Base-by-base conservation (phyloP, 2,888 invertebrate genomes). In the Mechanitis messenoides region DNA sequence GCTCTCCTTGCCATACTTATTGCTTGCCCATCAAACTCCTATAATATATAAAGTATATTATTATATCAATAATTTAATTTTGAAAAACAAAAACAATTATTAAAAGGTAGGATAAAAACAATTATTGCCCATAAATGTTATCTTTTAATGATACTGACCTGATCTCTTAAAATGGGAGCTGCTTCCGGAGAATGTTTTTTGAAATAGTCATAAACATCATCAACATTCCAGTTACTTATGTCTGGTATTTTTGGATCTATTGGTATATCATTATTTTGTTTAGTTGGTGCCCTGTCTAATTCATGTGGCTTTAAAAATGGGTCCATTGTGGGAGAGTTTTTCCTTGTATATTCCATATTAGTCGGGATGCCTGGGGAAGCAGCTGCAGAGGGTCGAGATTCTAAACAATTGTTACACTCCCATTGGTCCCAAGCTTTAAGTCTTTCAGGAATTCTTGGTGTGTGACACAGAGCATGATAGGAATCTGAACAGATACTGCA, bases 1-100 rank as follows among this genome's bases (percentile, higher is more conserved):
- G 93, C 92, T 68, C 98, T 91, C 72, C 94, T 94, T 81, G 98
- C 93, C 73, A 98, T 91, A 64, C 97, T 89, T 60, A 98, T 83
- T 0, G 97, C 95, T 74, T 93, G 93, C 0, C 98, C 98, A 89
- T 98, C 98, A 67, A 98, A 97, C 79, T 97, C 96, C 95, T 96
- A 67, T 64, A 70, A 56, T 42, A 56, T 33, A 55, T 20, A 20
- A 20, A 20, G 20, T 20, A 20, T 20, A 20, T 20, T 20, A 20
- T 1, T 20, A 20, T 20, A 20, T 20, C 20, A 20, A 20, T 33
- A 45, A 33, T 33, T 47, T 3, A 1, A 35, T 6, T 35, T 35
- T 35, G 6, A 35, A 35, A 35, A 35, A 35, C 35, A 35, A 35
- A 35, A 35, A 6, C 35, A 35, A 35, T 6, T 5, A 35, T 5